Conservation (phyloP, 2,888 invertebrate species). For the Nomada flava region DNA sequence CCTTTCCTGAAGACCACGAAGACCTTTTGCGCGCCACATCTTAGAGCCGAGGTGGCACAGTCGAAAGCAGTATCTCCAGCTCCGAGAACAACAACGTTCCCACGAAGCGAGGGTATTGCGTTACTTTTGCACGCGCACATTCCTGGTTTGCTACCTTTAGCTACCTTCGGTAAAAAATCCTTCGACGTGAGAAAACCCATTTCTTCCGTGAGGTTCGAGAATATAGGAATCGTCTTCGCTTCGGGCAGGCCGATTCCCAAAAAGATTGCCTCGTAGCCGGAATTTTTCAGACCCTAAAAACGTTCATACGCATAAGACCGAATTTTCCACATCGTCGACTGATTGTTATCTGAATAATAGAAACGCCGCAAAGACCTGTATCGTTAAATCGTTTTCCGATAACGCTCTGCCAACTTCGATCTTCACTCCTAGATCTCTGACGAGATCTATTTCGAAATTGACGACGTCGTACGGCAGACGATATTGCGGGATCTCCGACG, state of each 20-base stretch:
- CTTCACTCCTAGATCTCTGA: conserved; percentile 96
- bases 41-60: conserved; percentile 98
- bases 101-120: conserved; percentile 90
- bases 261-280: conserved; percentile 92
- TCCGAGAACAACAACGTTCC: conserved; percentile 95
- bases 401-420: conserved; percentile 91
- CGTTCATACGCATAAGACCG: neutral
- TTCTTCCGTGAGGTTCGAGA: conserved; percentile 89
- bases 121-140: conserved; percentile 87
- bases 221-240: conserved; percentile 92
- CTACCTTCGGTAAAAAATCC: conserved; percentile 94
- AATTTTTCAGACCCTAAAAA: conserved; percentile 85
- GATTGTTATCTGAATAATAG: neutral
- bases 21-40: conserved; percentile 97
- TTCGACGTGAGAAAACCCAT: conserved; percentile 99
- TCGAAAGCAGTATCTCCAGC: conserved; percentile 99
- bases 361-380: conserved; percentile 85
- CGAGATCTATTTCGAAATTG: conserved; percentile 95
- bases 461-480: conserved; percentile 97
- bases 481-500: conserved; percentile 98
- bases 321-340: neutral
- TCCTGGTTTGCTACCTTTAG: conserved; percentile 95
- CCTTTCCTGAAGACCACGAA: conserved; percentile 98
- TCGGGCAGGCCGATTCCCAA: conserved; percentile 96
- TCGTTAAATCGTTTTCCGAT: conserved; percentile 89